A percentile compares a stretch with the other conserved stretches of the same genome.
Evolutionary conservation across 2,113 vertebrate species (phyloP).

Genomic region (Propithecus coquereli): DNA sequence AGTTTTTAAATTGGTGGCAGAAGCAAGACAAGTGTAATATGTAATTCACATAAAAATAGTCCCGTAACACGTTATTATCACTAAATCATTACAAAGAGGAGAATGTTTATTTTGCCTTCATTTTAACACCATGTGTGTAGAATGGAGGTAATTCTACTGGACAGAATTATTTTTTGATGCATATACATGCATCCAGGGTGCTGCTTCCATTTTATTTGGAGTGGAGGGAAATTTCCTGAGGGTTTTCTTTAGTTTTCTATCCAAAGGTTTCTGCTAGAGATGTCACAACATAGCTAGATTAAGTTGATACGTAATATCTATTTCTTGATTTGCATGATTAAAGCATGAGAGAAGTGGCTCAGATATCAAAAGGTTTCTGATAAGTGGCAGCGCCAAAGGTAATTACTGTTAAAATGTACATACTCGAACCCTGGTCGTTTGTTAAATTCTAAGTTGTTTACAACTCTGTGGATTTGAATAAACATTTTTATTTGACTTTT

Average conservation of each 20-base stretch:
- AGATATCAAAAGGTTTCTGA: slow-evolving; percentile 78
- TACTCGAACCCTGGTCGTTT: slow-evolving; percentile 48
- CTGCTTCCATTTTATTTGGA: not conserved
- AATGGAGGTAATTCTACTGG: slow-evolving; percentile 34
- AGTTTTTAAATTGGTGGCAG: not conserved
- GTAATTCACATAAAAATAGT: slow-evolving; percentile 22
- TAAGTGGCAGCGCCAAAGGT: slow-evolving; percentile 74
- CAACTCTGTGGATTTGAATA: slow-evolving; percentile 25
- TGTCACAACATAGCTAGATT: slow-evolving; percentile 63
- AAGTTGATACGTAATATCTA: slow-evolving; percentile 72
- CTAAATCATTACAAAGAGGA: slow-evolving; percentile 49
- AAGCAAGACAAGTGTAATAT: slow-evolving; percentile 27
- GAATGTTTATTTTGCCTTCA: slow-evolving; percentile 69
- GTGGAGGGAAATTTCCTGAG: not conserved
- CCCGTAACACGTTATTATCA: not conserved
- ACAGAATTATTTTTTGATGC: slow-evolving; percentile 29
- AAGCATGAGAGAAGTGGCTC: slow-evolving; percentile 74
- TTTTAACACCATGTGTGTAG: slow-evolving; percentile 62
- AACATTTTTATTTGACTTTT: slow-evolving; percentile 49
- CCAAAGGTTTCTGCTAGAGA: slow-evolving; percentile 67
- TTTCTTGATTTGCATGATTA: slow-evolving; percentile 80
- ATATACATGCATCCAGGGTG: not conserved
- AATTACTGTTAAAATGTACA: slow-evolving; percentile 78
- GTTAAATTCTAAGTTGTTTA: slow-evolving; percentile 57
- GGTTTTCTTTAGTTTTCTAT: slow-evolving; percentile 47